Percentiles rank a stretch among this genome's conserved stretches.
Conservation (phyloP, 53 echinoderm and acorn worm genomes). For the Crossaster papposus region DNA sequence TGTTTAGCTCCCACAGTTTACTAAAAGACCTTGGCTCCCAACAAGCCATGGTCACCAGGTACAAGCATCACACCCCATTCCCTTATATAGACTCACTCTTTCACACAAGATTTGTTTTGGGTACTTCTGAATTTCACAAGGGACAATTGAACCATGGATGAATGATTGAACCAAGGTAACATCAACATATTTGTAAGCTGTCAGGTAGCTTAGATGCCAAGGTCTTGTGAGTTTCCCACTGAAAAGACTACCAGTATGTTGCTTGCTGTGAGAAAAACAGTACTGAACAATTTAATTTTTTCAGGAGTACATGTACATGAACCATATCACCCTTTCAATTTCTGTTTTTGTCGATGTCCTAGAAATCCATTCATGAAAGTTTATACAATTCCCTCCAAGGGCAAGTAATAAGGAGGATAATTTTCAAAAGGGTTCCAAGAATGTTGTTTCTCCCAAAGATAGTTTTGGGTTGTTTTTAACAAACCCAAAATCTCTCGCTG, state of each 20-base stretch:
- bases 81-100: not conserved
- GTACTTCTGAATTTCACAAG: not conserved
- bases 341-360: not conserved
- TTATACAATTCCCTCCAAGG: no score
- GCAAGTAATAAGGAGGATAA: not conserved
- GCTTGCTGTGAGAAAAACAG: not conserved
- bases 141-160: not conserved
- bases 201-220: not conserved
- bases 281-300: no score
- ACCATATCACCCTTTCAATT: not conserved
- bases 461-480: not conserved
- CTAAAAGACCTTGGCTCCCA: not conserved
- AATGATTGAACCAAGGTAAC: constrained; percentile 3
- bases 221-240: not conserved
- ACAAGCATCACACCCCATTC: not conserved
- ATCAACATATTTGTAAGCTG: constrained; percentile 33
- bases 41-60: constrained; percentile 8
- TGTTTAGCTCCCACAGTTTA: not conserved
- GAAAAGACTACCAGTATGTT: not conserved
- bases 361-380: not conserved
- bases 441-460: not conserved
- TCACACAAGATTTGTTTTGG: not conserved
- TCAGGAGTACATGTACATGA: no score
- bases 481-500: not conserved
- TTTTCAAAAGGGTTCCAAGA: not conserved